Conservation (phyloP, 2,888 invertebrate species). For the Catocala fraxini region DNA sequence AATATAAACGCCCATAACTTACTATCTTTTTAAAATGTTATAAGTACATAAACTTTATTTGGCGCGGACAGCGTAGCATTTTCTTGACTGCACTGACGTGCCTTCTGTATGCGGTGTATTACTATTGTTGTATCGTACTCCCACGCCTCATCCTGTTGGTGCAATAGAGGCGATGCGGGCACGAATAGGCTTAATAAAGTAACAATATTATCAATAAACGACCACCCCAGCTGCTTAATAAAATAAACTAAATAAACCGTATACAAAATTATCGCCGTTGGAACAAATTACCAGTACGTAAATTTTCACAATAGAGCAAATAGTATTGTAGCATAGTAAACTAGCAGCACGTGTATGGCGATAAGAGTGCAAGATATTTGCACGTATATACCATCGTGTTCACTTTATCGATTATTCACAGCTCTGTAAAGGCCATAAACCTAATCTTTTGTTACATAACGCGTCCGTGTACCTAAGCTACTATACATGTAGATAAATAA, state of each 20-base stretch:
- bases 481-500: conserved; percentile 46
- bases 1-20: conserved; percentile 30
- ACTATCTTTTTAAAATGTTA: not conserved
- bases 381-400: conserved; percentile 56
- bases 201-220: conserved; percentile 37
- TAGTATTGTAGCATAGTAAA: conserved; percentile 63
- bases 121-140: conserved; percentile 22
- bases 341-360: conserved; percentile 71
- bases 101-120: conserved; percentile 16
- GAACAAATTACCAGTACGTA: conserved; percentile 43
- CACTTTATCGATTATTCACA: conserved; percentile 68
- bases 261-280: conserved; percentile 30
- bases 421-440: conserved; percentile 64
- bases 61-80: conserved; percentile 1
- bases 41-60: conserved; percentile 3
- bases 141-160: conserved; percentile 23
- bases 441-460: conserved; percentile 69
- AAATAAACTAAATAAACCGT: conserved; percentile 34
- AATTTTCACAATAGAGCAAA: conserved; percentile 50
- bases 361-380: conserved; percentile 65
- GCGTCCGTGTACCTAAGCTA: conserved; percentile 34
- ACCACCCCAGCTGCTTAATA: conserved; percentile 5
- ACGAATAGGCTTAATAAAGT: conserved; percentile 19
- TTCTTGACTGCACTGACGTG: not conserved
- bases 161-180: conserved; percentile 40